Evolutionary conservation across 2,113 vertebrate genomes (phyloP).

Genomic region (Pseudorasbora parva): DNA sequence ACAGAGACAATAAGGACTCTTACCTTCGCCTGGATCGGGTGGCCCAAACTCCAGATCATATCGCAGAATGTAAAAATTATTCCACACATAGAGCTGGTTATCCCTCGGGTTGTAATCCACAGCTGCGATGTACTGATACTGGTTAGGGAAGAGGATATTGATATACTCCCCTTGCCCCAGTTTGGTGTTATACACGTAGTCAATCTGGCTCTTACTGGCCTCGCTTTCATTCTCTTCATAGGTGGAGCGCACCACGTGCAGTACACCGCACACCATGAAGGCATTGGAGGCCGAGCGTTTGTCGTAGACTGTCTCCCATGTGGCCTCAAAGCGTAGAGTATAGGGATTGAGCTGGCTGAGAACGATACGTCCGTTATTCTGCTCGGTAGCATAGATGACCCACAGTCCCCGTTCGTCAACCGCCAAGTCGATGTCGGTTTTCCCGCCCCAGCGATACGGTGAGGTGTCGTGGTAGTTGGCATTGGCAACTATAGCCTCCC

Average conservation of each 20-base stretch:
- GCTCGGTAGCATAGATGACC: slow-evolving; percentile 98
- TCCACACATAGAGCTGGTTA: slow-evolving; percentile 98
- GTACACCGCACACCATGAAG: slow-evolving; percentile 96
- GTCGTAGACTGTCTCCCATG: slow-evolving; percentile 94
- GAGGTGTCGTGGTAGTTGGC: slow-evolving; percentile 99
- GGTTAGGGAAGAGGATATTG: slow-evolving; percentile 93
- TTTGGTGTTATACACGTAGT: slow-evolving; percentile 95
- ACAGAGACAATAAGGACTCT: slow-evolving; percentile 52
- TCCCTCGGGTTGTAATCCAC: slow-evolving; percentile 99
- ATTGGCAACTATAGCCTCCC: slow-evolving; percentile 97
- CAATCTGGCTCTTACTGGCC: slow-evolving; percentile 88
- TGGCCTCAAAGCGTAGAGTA: slow-evolving; percentile 94
- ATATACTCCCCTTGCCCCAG: slow-evolving; percentile 87
- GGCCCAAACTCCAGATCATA: slow-evolving; percentile 95
- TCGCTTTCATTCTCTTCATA: slow-evolving; percentile 97
- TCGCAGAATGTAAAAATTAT: slow-evolving; percentile 96
- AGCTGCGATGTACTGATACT: slow-evolving; percentile 96
- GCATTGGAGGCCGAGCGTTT: slow-evolving; percentile 97
- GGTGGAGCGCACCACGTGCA: slow-evolving; percentile 94
- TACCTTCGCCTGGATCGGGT: slow-evolving; percentile 96
- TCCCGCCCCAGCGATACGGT: slow-evolving; percentile 96
- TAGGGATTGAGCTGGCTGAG: slow-evolving; percentile 97
- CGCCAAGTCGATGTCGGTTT: slow-evolving; percentile 96
- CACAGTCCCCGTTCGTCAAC: slow-evolving; percentile 96
- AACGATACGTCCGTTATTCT: slow-evolving; percentile 97